Evolutionary conservation across 2,113 vertebrate species (phyloP).

Genomic region (Toxostoma redivivum): DNA sequence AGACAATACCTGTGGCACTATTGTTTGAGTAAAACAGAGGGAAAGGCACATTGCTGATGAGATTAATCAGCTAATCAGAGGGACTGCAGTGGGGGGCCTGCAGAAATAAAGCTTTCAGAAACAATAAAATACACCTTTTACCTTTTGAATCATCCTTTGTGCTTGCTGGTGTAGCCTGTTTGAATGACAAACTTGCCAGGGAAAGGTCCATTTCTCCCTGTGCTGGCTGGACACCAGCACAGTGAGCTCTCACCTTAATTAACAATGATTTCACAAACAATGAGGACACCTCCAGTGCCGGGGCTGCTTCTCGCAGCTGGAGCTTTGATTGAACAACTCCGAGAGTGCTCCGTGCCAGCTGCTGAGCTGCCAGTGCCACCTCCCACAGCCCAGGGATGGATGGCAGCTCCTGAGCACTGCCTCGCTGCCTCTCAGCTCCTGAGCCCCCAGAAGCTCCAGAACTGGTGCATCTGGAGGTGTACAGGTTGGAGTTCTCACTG

Average conservation of each 20-base stretch:
- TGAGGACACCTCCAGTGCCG: neutral
- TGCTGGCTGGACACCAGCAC: neutral
- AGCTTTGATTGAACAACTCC: neutral
- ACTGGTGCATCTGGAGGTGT: accelerated
- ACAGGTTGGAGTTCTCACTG: accelerated
- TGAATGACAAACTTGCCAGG: neutral
- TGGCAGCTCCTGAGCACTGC: neutral
- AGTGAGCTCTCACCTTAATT: conserved; percentile 20
- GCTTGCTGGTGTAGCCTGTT: neutral
- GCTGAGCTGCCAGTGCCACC: neutral
- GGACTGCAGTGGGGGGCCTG: neutral
- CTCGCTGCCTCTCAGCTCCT: neutral
- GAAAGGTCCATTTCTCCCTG: neutral
- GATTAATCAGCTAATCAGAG: neutral
- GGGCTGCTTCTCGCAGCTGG: neutral
- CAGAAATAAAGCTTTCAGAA: neutral
- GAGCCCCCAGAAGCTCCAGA: neutral
- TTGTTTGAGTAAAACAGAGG: neutral
- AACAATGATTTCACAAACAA: neutral
- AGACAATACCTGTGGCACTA: neutral
- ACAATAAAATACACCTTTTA: neutral
- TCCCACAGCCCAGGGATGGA: accelerated
- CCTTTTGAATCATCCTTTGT: neutral
- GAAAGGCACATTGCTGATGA: neutral
- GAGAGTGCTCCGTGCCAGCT: neutral